Evolutionary conservation across 2,113 vertebrate species (phyloP).

Genomic region (Callaeas wilsoni): DNA sequence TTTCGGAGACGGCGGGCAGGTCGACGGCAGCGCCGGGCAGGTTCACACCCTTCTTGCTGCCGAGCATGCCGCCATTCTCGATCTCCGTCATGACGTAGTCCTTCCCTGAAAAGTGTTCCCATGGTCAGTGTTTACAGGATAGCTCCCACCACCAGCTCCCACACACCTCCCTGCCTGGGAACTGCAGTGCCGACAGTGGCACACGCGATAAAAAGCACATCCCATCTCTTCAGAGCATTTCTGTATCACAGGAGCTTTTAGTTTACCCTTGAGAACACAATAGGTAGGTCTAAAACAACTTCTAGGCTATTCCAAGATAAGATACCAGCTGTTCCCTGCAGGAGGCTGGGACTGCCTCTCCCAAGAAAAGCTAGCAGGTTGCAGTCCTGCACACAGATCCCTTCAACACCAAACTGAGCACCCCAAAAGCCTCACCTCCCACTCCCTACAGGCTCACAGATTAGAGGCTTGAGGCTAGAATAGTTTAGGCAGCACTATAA

Average conservation of each 20-base stretch:
- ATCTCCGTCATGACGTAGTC: constrained; percentile 84
- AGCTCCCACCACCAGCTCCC: background rate
- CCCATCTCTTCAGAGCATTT: background rate
- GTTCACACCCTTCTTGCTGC: constrained; percentile 98
- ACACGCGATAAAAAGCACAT: rapidly evolving
- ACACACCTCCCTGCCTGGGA: background rate
- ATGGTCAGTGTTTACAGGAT: background rate
- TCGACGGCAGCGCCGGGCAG: constrained; percentile 91
- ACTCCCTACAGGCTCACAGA: background rate
- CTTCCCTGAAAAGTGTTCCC: constrained; percentile 67
- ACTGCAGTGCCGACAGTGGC: rapidly evolving
- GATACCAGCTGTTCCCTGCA: background rate
- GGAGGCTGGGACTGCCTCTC: background rate
- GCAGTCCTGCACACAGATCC: background rate
- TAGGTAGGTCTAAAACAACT: background rate
- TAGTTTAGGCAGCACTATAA: background rate
- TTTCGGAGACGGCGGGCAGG: constrained; percentile 89
- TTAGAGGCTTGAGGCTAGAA: background rate
- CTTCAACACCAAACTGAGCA: background rate
- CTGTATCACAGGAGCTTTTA: too few relatives aligned
- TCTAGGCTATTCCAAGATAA: background rate
- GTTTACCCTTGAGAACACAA: background rate
- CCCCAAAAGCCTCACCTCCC: background rate
- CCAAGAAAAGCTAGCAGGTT: background rate
- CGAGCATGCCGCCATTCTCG: constrained; percentile 88